Evolutionary conservation across 2,888 invertebrate genomes (phyloP).

Genomic region (Agrenia bidenticulata): DNA sequence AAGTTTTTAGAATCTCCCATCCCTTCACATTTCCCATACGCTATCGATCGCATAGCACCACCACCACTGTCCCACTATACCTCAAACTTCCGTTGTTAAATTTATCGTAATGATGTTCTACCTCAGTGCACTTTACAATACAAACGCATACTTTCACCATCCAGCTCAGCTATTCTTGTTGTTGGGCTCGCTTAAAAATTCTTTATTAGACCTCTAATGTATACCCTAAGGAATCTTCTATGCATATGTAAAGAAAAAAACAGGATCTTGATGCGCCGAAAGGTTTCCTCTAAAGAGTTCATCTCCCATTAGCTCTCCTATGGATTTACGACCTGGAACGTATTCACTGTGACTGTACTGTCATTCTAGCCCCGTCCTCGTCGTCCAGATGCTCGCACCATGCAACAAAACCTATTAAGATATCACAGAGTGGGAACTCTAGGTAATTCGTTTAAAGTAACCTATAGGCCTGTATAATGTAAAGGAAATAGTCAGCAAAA

Average conservation of each 20-base stretch:
- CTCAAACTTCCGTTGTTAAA: constrained; percentile 42
- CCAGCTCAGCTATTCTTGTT: constrained; percentile 13
- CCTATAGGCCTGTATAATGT: too few species aligned
- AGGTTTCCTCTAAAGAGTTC: background rate
- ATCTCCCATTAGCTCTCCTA: constrained; percentile 36
- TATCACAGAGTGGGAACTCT: too few species aligned
- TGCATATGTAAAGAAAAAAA: background rate
- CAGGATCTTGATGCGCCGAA: constrained; percentile 8
- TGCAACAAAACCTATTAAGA: too few species aligned
- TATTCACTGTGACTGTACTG: constrained; percentile 31
- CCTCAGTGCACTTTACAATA: constrained; percentile 31
- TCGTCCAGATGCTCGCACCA: too few species aligned
- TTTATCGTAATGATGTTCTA: constrained; percentile 38
- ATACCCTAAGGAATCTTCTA: too few species aligned
- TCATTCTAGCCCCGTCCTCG: constrained; percentile 23
- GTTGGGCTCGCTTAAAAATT: background rate
- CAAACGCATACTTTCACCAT: constrained; percentile 18
- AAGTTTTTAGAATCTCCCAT: too few species aligned
- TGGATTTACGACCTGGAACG: constrained; percentile 40
- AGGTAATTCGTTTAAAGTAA: too few species aligned
- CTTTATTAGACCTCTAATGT: background rate
- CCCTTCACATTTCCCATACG: too few species aligned
- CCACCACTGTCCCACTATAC: too few species aligned
- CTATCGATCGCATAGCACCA: too few species aligned
- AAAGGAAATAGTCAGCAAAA: too few species aligned